Percentiles rank a stretch among this genome's conserved stretches.
These are phyloP conservation scores for Macrotus californicus DNA, from an alignment of 2,113 vertebrate species.

Conservation along the genomic window DNA sequence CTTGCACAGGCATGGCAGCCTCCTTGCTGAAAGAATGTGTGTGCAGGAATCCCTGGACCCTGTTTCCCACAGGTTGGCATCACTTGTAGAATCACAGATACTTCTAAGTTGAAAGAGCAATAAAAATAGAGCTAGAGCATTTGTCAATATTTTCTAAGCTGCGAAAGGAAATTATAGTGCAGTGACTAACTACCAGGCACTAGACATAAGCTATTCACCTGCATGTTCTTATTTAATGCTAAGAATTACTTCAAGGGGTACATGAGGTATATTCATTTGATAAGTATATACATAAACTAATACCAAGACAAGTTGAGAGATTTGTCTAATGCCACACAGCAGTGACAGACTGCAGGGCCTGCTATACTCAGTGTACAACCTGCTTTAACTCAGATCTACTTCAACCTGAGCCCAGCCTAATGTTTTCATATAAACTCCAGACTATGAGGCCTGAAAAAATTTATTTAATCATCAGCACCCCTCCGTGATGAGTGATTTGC, in stretches of 20 bases:
- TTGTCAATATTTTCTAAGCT: background rate
- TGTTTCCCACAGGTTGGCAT: background rate
- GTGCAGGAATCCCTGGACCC: background rate
- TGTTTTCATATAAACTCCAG: background rate
- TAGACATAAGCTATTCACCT: background rate
- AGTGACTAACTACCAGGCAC: background rate
- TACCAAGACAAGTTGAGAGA: background rate
- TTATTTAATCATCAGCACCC: background rate
- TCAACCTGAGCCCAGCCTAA: background rate
- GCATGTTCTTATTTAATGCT: background rate
- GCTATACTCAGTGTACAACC: too few relatives aligned
- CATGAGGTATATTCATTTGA: background rate
- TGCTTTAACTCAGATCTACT: background rate
- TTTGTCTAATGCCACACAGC: background rate
- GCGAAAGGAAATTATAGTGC: background rate
- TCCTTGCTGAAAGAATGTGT: background rate
- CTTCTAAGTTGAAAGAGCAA: background rate
- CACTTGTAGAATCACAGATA: background rate
- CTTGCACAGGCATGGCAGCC: accelerated
- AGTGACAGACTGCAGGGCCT: background rate
- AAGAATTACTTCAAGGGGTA: background rate
- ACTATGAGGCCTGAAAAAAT: background rate
- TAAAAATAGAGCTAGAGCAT: background rate
- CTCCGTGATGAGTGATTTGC: background rate
- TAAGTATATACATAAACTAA: background rate